phyloP scores from a whole-genome alignment of 2,797 vertebrate genomes.

The Geotrypetes seraphini region DNA sequence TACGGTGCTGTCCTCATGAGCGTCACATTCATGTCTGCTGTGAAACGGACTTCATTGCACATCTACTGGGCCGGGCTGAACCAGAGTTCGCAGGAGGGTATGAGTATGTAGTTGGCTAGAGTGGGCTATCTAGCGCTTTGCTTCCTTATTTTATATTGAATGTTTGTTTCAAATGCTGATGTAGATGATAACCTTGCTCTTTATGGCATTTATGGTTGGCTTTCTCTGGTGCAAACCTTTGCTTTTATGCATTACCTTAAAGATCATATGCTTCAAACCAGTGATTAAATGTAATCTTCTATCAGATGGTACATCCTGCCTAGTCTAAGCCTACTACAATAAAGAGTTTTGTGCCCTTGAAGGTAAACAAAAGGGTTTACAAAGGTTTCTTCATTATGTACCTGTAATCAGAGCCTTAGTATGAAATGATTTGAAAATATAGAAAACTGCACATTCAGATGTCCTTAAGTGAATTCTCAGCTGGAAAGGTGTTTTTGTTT shows the following conservation, averaged over 20 bases:
- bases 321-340: too few species aligned
- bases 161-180: slow-evolving; percentile 24
- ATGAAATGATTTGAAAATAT: too few species aligned
- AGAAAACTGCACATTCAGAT: too few species aligned
- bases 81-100: slow-evolving; percentile 93
- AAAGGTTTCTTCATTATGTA: too few species aligned
- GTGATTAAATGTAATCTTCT: too few species aligned
- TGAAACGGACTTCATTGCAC: slow-evolving; percentile 91
- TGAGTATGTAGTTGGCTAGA: slow-evolving; percentile 80
- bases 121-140: slow-evolving; percentile 73
- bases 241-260: neutral
- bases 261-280: neutral
- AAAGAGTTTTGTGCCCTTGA: too few species aligned
- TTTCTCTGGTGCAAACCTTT: neutral
- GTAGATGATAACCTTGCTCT: slow-evolving; percentile 7
- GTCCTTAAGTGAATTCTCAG: too few species aligned
- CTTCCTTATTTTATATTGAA: slow-evolving; percentile 44
- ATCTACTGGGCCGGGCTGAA: slow-evolving; percentile 86
- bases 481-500: too few species aligned
- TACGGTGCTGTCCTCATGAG: slow-evolving; percentile 90
- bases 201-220: slow-evolving; percentile 12
- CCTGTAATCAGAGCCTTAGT: too few species aligned
- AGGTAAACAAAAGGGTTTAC: too few species aligned
- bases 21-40: slow-evolving; percentile 92
- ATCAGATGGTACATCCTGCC: too few species aligned